Evolutionary conservation across 2,113 vertebrate species (phyloP).

Genomic region (Corythaeola cristata): DNA sequence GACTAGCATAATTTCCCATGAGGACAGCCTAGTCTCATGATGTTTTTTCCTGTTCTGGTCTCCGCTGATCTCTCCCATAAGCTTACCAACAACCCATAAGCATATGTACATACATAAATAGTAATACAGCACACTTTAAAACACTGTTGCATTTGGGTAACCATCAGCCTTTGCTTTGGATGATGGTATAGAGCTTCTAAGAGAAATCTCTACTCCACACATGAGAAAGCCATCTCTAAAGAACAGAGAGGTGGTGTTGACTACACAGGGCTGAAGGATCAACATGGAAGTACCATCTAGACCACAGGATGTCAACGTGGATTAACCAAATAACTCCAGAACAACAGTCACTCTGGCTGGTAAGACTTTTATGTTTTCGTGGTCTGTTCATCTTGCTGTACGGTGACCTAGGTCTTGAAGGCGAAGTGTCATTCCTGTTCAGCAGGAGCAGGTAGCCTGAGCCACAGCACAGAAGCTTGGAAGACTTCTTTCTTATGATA

Average conservation of each 20-base stretch:
- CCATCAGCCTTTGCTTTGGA: background rate
- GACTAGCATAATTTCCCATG: background rate
- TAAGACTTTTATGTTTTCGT: background rate
- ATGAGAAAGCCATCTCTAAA: background rate
- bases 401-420: background rate
- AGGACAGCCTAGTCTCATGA: background rate
- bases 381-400: background rate
- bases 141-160: background rate
- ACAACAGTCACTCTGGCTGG: background rate
- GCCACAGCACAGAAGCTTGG: background rate
- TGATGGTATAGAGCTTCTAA: background rate
- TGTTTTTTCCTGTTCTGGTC: background rate
- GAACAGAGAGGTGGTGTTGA: background rate
- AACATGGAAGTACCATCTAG: background rate
- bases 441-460: background rate
- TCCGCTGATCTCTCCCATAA: background rate
- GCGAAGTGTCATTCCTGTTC: background rate
- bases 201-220: background rate
- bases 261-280: background rate
- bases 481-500: background rate
- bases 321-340: background rate
- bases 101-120: background rate
- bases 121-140: background rate
- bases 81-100: background rate
- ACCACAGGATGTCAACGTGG: accelerated